These are phyloP conservation scores for Lemur catta DNA, from an alignment of 2,797 vertebrate species.

Conservation along the genomic window DNA sequence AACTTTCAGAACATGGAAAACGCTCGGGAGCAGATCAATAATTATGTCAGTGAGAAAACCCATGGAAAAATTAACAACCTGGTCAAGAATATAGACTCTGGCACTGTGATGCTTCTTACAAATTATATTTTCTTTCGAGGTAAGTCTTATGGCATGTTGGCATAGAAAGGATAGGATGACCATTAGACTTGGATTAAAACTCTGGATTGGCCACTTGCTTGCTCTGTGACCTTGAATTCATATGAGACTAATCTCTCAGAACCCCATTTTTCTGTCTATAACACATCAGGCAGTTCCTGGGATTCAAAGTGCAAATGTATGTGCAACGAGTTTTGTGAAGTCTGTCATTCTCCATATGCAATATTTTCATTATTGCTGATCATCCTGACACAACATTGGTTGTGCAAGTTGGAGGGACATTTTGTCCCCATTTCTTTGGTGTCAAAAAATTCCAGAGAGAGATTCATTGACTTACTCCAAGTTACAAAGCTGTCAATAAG, in stretches of 20 bases:
- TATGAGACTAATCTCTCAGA: not conserved
- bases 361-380: not conserved
- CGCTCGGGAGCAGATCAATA: constrained; percentile 87
- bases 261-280: not conserved
- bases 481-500: not conserved
- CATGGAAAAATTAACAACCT: constrained; percentile 89
- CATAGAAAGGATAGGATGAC: not conserved
- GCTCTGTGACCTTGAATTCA: not conserved
- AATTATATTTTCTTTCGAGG: constrained; percentile 93
- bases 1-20: constrained; percentile 85
- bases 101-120: constrained; percentile 89
- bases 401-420: not conserved
- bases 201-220: not conserved
- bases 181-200: not conserved
- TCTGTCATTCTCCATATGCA: not conserved
- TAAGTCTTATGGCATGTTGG: constrained; percentile 77
- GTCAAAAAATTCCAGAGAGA: not conserved
- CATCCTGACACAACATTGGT: not conserved
- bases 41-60: constrained; percentile 88
- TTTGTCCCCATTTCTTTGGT: not conserved
- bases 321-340: not conserved
- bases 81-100: constrained; percentile 86
- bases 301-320: not conserved
- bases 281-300: not conserved
- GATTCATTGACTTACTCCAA: not conserved